phyloP scores from a whole-genome alignment of 2,797 vertebrate genomes.

The Cossypha niveicapilla region DNA sequence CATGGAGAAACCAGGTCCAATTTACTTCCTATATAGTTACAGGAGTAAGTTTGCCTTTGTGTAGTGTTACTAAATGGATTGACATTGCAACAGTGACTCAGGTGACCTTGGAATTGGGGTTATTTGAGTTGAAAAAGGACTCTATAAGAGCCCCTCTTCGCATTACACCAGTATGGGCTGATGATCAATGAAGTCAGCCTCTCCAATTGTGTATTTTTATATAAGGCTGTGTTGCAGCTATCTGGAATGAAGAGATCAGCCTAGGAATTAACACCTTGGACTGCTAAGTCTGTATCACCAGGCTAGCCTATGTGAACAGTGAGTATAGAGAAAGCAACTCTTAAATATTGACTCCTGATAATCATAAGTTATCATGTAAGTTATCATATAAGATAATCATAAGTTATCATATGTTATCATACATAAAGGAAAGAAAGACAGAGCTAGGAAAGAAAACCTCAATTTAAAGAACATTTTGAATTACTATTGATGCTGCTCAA shows the following conservation, averaged over 20 bases:
- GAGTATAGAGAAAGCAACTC: neutral
- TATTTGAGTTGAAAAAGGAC: neutral
- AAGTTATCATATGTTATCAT: neutral
- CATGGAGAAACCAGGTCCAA: neutral
- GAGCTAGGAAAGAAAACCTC: neutral
- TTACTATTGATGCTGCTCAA: neutral
- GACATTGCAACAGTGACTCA: neutral
- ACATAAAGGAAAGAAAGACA: neutral
- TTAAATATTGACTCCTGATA: neutral
- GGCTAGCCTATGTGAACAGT: neutral
- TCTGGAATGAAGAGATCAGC: neutral
- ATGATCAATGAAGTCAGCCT: neutral
- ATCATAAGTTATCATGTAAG: neutral
- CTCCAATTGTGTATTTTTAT: neutral
- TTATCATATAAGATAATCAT: too few relatives aligned
- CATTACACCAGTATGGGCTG: neutral
- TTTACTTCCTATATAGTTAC: neutral
- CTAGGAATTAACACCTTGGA: neutral
- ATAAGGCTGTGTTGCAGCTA: neutral
- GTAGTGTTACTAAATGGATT: neutral
- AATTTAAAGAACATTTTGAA: neutral
- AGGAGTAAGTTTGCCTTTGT: neutral
- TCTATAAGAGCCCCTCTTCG: neutral
- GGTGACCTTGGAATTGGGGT: neutral
- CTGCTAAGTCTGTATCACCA: neutral